Evolutionary conservation across 2,797 vertebrate genomes (phyloP).

Genomic region (Morus bassanus): DNA sequence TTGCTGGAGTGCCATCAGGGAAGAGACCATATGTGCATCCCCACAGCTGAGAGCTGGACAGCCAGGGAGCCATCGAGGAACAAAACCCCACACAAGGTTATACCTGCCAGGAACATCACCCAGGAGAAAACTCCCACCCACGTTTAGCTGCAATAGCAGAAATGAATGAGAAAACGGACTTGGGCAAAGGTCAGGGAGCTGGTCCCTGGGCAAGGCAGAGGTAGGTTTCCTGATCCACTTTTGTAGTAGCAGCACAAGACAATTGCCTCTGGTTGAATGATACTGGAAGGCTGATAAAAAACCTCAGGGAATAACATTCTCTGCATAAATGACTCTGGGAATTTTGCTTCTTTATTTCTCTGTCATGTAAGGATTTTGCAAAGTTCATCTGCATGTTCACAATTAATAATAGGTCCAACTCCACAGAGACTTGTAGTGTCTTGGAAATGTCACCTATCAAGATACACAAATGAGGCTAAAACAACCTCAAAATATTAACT

Average conservation of each 20-base stretch:
- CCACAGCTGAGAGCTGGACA: neutral
- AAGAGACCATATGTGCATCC: neutral
- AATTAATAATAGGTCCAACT: neutral
- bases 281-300: neutral
- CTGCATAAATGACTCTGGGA: neutral
- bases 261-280: neutral
- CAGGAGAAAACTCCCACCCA: neutral
- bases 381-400: neutral
- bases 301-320: neutral
- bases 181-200: neutral
- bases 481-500: constrained; percentile 26
- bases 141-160: neutral
- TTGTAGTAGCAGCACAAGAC: neutral
- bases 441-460: constrained; percentile 16
- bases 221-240: neutral
- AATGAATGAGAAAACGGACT: neutral
- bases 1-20: neutral
- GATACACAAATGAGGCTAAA: constrained; percentile 10
- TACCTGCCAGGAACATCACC: neutral
- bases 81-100: neutral
- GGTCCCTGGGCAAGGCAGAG: neutral
- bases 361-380: neutral
- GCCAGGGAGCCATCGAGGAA: neutral
- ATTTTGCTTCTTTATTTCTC: neutral
- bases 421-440: neutral